Evolutionary conservation across 2,113 vertebrate genomes (phyloP), one percentile per base, ranked within the genome.

Genomic region (Lethenteron reissneri): DNA sequence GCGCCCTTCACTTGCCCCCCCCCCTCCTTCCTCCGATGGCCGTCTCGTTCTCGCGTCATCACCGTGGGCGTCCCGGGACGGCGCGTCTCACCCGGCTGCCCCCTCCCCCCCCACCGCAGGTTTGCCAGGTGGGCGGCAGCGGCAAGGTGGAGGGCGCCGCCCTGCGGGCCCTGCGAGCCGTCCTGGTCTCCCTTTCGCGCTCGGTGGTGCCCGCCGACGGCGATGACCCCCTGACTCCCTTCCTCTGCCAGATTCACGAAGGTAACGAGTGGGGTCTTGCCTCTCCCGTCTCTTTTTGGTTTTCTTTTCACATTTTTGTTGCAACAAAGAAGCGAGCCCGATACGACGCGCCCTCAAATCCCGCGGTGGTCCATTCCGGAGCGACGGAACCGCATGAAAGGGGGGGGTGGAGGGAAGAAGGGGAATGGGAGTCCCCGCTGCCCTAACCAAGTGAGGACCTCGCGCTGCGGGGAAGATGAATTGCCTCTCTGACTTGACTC

Each of bases 61-160:
- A 11, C 9, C 2, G 41, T 57, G 12, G n/a, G 72, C 2, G 58
- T 21, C 6, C n/a, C 11, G 57, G 21, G 41, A 11, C 58, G 7
- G 41, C 15, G 12, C 70, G 19, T 57, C 56, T 71, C 12, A n/a
- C n/a, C 21, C 17, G 13, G 70, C 11, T 3, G 7, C 25, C 3
- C 9, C n/a, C n/a, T n/a, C n/a, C n/a, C n/a, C 70, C 76, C 69
- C 73, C 71, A 6, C 41, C 41, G 41, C 80, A 99, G 94, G 92
- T 99, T 76, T 96, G 95, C 80, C 91, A 97, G 80, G 96, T 91
- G 0, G 84, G 41, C 41, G 41, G 89, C 0, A 96, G 91, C 0
- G 94, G 97, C 78, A 85, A 80, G 75, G 82, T 95, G 0, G 94
- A 97, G 79, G n/a, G 79, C 0, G 88, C 88, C 21, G 87, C 87